Base-by-base conservation (phyloP, 2,113 vertebrate genomes). In the Panthera uncia region DNA sequence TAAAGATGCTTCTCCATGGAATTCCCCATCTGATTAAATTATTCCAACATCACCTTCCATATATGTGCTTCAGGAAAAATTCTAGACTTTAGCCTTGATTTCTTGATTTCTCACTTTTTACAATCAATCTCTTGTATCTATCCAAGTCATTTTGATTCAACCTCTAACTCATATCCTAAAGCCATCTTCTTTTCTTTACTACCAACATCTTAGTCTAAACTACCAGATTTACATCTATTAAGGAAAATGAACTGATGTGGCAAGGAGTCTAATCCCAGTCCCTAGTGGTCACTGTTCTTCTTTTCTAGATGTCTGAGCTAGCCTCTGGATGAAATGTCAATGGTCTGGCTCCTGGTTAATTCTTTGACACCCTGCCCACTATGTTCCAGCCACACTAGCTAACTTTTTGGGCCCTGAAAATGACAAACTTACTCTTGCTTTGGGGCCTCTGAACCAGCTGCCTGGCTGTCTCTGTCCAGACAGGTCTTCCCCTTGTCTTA, bases 361-460 rank as follows among this genome's bases (percentile, higher is more conserved):
- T 92, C 23, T 83, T 88, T 91, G 65, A 73, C 74, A 41, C 50
- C 57, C 86, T 97, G 36, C 23, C 50, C 25, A 76, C 71, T 85
- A 15, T 36, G 33, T 55, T 88, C 41, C 27, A 73, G 55, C 48
- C 19, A 78, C 1, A 5, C 25, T 80, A 71, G 69, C 38, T 86
- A 96, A 80, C 14, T 25, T 97, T 95, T 82, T 91, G 65, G 52
- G 83, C 11, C 18, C 55, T 85, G 36, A 88, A 96, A 96, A 81
- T 68, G 33, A 33, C 82, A 66, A 86, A 81, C 36, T 89, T 52
- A 50, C 73, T 96, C 73, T 94, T 94, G 71, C 36, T 6, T 94
- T 23, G 45, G 45, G 61, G 27, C 82, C 50, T 95, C 89, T 57
- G 5, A 16, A 36, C 50, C 14, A 4, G 66, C 86, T 93, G 23